phyloP scores from a whole-genome alignment of 2,797 vertebrate species.

The Epinephelus awoara region DNA sequence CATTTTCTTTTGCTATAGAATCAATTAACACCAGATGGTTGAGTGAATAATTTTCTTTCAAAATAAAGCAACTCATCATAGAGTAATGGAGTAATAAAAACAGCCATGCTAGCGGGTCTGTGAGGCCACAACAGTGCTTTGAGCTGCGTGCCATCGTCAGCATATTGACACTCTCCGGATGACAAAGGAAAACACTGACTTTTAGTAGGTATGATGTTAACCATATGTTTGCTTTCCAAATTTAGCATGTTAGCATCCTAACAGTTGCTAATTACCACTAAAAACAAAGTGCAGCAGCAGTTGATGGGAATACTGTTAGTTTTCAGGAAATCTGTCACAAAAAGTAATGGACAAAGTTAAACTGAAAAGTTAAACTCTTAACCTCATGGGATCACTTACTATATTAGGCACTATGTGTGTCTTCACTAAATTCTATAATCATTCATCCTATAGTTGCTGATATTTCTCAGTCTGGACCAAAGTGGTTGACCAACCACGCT shows the following conservation, averaged over 20 bases:
- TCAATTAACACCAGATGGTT: neutral
- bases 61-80: neutral
- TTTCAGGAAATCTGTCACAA: neutral
- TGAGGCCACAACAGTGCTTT: neutral
- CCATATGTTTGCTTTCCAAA: neutral
- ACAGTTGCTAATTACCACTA: neutral
- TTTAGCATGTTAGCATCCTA: neutral
- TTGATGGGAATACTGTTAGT: neutral
- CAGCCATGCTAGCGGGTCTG: neutral
- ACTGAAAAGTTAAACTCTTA: neutral
- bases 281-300: neutral
- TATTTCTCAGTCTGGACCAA: neutral
- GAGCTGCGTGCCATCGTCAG: neutral
- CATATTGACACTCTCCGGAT: neutral
- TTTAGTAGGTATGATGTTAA: neutral
- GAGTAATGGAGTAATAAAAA: neutral
- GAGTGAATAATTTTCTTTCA: neutral
- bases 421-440: neutral
- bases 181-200: neutral
- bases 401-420: neutral
- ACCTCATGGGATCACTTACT: neutral
- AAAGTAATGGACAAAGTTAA: neutral
- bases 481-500: neutral
- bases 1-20: neutral
- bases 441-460: neutral